Evolutionary conservation across 2,797 vertebrate genomes (phyloP).

Genomic region (Cynopterus sphinx): DNA sequence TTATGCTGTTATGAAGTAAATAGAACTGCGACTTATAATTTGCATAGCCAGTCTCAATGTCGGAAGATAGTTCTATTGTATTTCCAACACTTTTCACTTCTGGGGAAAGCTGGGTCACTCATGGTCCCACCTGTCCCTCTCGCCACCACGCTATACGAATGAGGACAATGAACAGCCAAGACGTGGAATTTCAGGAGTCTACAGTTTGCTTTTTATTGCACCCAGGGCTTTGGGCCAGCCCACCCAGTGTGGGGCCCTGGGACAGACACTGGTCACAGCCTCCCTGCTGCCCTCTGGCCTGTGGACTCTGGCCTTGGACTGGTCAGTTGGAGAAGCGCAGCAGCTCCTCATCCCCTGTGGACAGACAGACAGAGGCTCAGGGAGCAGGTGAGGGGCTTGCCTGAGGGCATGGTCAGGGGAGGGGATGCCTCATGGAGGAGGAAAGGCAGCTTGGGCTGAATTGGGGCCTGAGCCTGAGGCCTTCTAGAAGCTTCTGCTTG

Average conservation of each 20-base stretch:
- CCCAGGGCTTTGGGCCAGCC: background rate
- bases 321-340: slow-evolving; percentile 44
- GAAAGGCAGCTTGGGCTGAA: background rate
- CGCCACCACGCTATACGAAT: no score
- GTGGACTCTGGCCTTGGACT: background rate
- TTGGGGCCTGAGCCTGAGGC: background rate
- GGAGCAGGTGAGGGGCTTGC: background rate
- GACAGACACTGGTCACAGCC: background rate
- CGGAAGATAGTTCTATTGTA: background rate
- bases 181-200: background rate
- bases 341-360: slow-evolving; percentile 67
- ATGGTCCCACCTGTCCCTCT: no score
- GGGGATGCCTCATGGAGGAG: rapidly evolving
- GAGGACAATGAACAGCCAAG: background rate
- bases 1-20: no score
- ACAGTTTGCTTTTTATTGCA: slow-evolving; percentile 49
- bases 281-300: background rate
- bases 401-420: rapidly evolving
- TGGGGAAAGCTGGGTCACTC: background rate
- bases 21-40: background rate
- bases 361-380: slow-evolving; percentile 28
- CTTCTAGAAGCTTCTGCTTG: background rate
- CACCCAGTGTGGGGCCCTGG: background rate
- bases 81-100: background rate
- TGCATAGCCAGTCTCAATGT: background rate